Conservation (phyloP, 2,113 vertebrate species). For the Dromaius novaehollandiae region DNA sequence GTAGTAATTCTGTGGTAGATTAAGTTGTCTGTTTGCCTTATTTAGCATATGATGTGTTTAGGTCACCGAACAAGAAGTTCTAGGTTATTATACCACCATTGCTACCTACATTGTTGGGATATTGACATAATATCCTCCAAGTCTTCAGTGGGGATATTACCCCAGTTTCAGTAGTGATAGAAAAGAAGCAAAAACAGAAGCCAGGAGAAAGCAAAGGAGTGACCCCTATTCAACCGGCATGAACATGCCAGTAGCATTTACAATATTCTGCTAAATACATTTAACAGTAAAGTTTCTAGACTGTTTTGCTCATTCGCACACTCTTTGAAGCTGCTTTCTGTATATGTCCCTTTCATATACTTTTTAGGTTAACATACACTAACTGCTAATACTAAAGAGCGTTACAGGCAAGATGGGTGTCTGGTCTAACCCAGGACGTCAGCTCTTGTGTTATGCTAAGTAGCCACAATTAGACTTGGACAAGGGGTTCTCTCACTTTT, state of each 20-base stretch:
- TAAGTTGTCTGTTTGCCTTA: background rate
- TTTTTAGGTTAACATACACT: background rate
- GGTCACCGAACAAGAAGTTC: background rate
- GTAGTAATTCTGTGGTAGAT: background rate
- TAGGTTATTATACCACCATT: background rate
- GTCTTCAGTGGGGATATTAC: background rate
- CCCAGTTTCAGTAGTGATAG: background rate
- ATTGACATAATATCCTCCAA: background rate
- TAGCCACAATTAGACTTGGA: background rate
- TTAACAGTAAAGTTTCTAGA: background rate
- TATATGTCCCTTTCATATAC: fast-evolving
- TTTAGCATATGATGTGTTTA: background rate
- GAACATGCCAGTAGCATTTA: background rate
- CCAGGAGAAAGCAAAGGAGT: background rate
- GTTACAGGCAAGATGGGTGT: background rate
- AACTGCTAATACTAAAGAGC: background rate
- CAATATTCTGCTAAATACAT: background rate
- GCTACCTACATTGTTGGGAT: background rate
- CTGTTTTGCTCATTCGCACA: background rate
- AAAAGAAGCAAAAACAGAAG: background rate
- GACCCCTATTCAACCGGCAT: background rate
- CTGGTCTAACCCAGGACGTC: background rate
- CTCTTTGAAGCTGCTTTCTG: background rate
- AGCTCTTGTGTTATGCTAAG: background rate
- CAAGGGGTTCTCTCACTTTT: background rate